Base-by-base conservation (phyloP, 2,888 invertebrate species). In the Drosophila parthenogenetica region DNA sequence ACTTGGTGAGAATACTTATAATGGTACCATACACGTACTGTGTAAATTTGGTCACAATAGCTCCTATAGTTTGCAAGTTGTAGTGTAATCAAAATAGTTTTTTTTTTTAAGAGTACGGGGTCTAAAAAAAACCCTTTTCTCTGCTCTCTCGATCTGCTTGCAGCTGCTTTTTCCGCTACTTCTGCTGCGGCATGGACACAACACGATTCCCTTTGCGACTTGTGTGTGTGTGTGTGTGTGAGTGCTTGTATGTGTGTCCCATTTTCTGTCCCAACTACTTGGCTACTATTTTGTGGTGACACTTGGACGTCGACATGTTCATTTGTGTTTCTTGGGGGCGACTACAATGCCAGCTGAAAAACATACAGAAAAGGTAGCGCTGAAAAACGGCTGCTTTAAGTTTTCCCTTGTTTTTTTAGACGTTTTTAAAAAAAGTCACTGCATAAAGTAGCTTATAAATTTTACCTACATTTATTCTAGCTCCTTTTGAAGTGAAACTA, bases 221-320 rank as follows among this genome's bases (percentile, higher is more conserved):
- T 35, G 35, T 13, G 8, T 13, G 35, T 35, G 35, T 35, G 13
- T 32, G 11, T 32, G 10, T 32, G 22, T 19, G 3, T 19, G 19
- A 19, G 19, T 19, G 19, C 3, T 19, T 3, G 14, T 46, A 19
- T 45, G 5, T 57, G 45, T 57, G 59, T 49, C 45, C 65, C 53
- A 49, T 29, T 45, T 45, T 57, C 62, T 42, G 48, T 60, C 8
- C 54, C 63, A 54, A 22, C 62, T 54, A 22, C 70, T 54, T 35
- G 54, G 69, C 59, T 45, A 46, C 67, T 65, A 60, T 59, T 57
- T 66, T 66, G 78, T 86, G 84, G 84, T 77, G 81, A 85, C 84
- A 85, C 87, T 87, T 87, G 84, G 70, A 79, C 72, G 81, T 69
- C 77, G 71, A 85, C 81, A 80, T 71, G 81, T 89, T 85, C 87